A percentile compares a stretch with the other conserved stretches of the same genome.
phyloP scores from a whole-genome alignment of 2,113 vertebrate species.

The Telmatochromis sp. region DNA sequence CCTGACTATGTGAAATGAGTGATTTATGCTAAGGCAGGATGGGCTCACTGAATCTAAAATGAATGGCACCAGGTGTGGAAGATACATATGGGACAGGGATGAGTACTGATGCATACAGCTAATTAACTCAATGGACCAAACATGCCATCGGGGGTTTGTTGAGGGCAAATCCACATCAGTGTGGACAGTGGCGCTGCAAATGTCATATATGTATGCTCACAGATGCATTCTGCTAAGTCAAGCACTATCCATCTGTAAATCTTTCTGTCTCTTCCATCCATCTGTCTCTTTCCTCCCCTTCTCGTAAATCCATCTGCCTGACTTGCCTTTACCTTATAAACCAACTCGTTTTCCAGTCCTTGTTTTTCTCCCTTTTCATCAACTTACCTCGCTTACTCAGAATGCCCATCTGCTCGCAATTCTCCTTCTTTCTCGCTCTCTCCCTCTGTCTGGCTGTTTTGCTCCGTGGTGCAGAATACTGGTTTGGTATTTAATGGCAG shows the following conservation, averaged over 20 bases:
- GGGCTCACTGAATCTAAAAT: constrained; percentile 33
- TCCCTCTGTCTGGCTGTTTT: background rate
- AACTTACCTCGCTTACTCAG: constrained; percentile 25
- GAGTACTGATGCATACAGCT: constrained; percentile 57
- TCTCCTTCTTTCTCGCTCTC: background rate
- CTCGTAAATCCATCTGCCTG: constrained; percentile 34
- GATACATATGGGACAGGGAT: constrained; percentile 41
- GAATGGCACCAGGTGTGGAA: constrained; percentile 63
- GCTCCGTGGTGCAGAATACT: constrained; percentile 17
- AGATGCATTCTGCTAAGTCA: constrained; percentile 19
- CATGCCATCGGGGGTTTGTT: constrained; percentile 33
- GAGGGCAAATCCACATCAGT: constrained; percentile 17
- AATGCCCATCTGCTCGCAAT: constrained; percentile 42
- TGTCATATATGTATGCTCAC: constrained; percentile 24
- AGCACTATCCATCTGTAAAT: constrained; percentile 38
- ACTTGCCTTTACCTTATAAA: constrained; percentile 21
- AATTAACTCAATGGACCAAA: constrained; percentile 58
- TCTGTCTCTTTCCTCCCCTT: constrained; percentile 8
- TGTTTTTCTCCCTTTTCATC: constrained; percentile 21
- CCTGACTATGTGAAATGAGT: constrained; percentile 19
- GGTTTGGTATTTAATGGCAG: constrained; percentile 43
- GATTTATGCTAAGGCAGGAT: constrained; percentile 16
- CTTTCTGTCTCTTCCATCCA: constrained; percentile 21
- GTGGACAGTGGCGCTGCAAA: constrained; percentile 29
- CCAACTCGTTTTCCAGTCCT: background rate